Evolutionary conservation across 2,113 vertebrate genomes (phyloP).

Genomic region (Glaucomys volans): DNA sequence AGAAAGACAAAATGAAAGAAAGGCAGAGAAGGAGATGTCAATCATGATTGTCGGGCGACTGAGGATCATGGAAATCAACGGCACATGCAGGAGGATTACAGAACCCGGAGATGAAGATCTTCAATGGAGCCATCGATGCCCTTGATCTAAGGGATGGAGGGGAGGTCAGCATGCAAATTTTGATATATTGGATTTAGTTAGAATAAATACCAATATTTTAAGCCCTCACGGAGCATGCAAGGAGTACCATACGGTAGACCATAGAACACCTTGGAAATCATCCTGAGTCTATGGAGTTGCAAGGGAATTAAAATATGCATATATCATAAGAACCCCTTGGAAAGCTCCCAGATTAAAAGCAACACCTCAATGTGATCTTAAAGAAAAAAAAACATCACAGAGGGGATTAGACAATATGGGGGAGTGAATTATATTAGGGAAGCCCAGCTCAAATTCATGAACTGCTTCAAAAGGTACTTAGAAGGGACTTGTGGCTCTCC

Average conservation of each 20-base stretch:
- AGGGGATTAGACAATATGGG: no score
- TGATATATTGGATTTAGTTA: no score
- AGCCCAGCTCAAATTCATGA: neutral
- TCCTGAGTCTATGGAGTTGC: neutral
- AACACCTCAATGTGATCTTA: neutral
- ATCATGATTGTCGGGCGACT: no score
- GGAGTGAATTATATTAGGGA: neutral
- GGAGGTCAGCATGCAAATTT: neutral
- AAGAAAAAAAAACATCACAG: neutral
- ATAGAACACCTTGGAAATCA: neutral
- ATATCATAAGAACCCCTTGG: neutral
- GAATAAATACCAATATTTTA: no score
- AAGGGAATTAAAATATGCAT: neutral
- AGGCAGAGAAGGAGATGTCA: no score
- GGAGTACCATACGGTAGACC: no score
- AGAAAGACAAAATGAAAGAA: neutral
- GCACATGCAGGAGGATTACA: no score
- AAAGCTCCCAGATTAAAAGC: neutral
- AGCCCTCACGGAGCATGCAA: no score
- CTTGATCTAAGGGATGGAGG: rapidly evolving
- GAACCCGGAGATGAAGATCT: rapidly evolving
- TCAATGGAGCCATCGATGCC: no score
- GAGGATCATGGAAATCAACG: neutral
- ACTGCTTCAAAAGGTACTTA: neutral
- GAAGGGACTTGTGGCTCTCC: neutral